phyloP scores from a whole-genome alignment of 1,140 invertebrate species.

The Neodiprion virginianus region DNA sequence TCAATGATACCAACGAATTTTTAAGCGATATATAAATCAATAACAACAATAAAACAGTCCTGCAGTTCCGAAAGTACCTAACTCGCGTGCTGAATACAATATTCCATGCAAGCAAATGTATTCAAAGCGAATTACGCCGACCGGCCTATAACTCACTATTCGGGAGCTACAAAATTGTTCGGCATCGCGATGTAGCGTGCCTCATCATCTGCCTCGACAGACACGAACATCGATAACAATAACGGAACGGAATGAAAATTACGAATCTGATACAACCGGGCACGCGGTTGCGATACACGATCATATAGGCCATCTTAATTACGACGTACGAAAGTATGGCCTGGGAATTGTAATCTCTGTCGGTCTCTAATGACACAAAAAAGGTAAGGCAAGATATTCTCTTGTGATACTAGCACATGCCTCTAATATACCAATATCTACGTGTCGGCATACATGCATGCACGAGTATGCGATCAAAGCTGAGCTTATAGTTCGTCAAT shows the following conservation, averaged over 20 bases:
- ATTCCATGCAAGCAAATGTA: not conserved
- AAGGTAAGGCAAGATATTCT: not conserved
- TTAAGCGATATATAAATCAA: no score
- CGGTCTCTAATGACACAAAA: not conserved
- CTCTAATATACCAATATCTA: no score
- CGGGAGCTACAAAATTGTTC: not conserved
- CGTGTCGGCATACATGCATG: no score
- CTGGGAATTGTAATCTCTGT: not conserved
- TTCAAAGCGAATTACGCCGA: not conserved
- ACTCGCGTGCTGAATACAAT: no score
- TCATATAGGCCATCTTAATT: constrained; percentile 6
- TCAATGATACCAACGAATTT: no score
- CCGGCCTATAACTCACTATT: no score
- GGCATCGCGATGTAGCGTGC: not conserved
- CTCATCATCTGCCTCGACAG: not conserved
- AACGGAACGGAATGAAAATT: not conserved
- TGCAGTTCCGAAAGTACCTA: no score
- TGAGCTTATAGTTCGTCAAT: no score
- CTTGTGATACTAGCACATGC: not conserved
- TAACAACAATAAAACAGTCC: no score
- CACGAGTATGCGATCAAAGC: no score
- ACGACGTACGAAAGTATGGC: not conserved
- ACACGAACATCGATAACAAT: not conserved
- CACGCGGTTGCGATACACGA: not conserved
- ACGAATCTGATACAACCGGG: not conserved